Percentiles rank a stretch among this genome's conserved stretches.
phyloP scores from a whole-genome alignment of 2,888 invertebrate genomes.

The Ormia ochracea region DNA sequence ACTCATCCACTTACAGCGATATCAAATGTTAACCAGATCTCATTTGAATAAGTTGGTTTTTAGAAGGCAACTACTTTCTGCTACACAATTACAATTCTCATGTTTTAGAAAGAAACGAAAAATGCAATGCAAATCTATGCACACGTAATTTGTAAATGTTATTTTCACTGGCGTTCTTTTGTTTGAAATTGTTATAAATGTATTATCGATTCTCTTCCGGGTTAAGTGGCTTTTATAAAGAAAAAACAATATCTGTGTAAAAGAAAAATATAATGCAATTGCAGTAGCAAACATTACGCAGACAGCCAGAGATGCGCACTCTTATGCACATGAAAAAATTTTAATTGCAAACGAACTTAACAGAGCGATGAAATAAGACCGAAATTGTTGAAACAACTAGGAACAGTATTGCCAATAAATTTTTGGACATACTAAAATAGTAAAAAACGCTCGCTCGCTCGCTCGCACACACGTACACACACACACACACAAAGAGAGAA shows the following conservation, averaged over 20 bases:
- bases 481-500: neutral
- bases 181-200: conserved; percentile 40
- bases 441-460: too few species aligned
- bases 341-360: conserved; percentile 20
- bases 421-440: too few species aligned
- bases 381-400: conserved; percentile 34
- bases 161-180: conserved; percentile 35
- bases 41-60: conserved; percentile 19
- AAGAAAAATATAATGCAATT: neutral
- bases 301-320: neutral
- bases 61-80: neutral
- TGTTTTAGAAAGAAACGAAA: conserved; percentile 25
- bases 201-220: conserved; percentile 61
- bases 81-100: neutral
- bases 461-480: too few species aligned
- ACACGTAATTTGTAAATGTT: conserved; percentile 18
- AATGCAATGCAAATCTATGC: conserved; percentile 29
- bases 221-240: conserved; percentile 58
- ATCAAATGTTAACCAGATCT: conserved; percentile 40
- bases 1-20: neutral
- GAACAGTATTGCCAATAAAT: conserved; percentile 24
- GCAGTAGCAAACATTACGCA: conserved; percentile 4
- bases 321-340: conserved; percentile 1
- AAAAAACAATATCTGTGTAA: conserved; percentile 34
- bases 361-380: conserved; percentile 43